Evolutionary conservation across 2,888 invertebrate species (phyloP).

Genomic region (Luffia ferchaultella): DNA sequence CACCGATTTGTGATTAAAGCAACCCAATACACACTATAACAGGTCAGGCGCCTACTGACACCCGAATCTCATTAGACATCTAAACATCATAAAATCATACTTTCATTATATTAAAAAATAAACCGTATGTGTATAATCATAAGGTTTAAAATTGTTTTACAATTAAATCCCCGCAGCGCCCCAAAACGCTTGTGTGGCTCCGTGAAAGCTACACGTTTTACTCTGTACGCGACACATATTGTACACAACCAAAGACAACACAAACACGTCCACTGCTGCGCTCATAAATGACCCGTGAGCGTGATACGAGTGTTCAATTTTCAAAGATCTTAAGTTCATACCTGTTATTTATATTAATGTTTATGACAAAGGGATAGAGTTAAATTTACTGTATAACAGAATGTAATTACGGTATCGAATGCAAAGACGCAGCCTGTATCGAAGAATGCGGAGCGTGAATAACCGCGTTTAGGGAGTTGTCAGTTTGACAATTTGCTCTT

Average conservation of each 20-base stretch:
- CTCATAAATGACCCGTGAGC: slow-evolving; percentile 49
- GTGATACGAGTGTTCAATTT: slow-evolving; percentile 20
- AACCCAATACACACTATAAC: slow-evolving; percentile 66
- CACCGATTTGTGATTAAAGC: slow-evolving; percentile 65
- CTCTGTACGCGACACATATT: slow-evolving; percentile 61
- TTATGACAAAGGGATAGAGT: slow-evolving; percentile 14
- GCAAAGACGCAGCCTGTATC: slow-evolving; percentile 27
- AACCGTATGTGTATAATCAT: slow-evolving; percentile 1
- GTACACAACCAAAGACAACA: slow-evolving; percentile 44
- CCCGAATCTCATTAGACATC: slow-evolving; percentile 24
- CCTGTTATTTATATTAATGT: slow-evolving; percentile 17
- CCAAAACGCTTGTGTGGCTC: slow-evolving; percentile 46
- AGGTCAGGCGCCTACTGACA: slow-evolving; percentile 61
- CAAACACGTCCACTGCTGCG: slow-evolving; percentile 44
- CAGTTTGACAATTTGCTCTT: slow-evolving; percentile 52
- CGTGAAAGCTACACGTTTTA: slow-evolving; percentile 65
- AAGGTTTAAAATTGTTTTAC: slow-evolving; percentile 19
- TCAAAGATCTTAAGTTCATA: slow-evolving; percentile 21
- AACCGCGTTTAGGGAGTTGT: slow-evolving; percentile 60
- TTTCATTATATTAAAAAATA: slow-evolving; percentile 15
- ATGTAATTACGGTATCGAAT: slow-evolving; percentile 35
- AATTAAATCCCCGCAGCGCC: slow-evolving; percentile 25
- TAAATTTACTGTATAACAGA: slow-evolving; percentile 14
- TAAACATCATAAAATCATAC: slow-evolving; percentile 25
- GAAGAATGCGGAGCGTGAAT: slow-evolving; percentile 63